Conservation (phyloP, 1,140 invertebrate species). For the Mylabris phalerata region DNA sequence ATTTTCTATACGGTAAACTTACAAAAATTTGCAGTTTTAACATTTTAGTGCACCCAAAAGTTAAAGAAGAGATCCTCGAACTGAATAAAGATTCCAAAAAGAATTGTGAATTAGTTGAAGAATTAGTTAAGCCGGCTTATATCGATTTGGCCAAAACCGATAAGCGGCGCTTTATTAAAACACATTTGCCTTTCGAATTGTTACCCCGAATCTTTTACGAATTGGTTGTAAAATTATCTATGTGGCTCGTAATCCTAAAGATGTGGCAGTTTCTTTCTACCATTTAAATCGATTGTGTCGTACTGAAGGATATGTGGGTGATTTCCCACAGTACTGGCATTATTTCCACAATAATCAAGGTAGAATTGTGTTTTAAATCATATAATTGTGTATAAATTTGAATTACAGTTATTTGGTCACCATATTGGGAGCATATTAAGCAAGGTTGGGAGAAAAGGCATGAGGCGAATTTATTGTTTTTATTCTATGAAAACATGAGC, state of each 20-base stretch:
- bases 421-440: constrained; percentile 67
- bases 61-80: constrained; percentile 50
- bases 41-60: constrained; percentile 51
- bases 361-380: constrained; percentile 39
- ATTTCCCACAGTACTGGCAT: constrained; percentile 69
- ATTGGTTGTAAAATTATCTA: constrained; percentile 63
- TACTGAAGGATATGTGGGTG: constrained; percentile 63
- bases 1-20: constrained; percentile 7
- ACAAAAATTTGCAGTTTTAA: constrained; percentile 46
- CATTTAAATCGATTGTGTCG: constrained; percentile 66
- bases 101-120: constrained; percentile 46
- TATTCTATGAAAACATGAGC: constrained; percentile 74
- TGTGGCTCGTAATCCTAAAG: constrained; percentile 76
- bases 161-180: constrained; percentile 59
- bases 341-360: constrained; percentile 68
- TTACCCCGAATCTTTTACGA: constrained; percentile 59
- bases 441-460: constrained; percentile 62
- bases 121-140: constrained; percentile 48
- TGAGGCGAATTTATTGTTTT: constrained; percentile 63
- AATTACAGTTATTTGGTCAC: constrained; percentile 59
- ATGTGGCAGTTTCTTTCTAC: constrained; percentile 78
- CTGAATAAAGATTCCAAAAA: constrained; percentile 43
- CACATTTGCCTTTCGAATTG: constrained; percentile 62
- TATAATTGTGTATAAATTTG: constrained; percentile 24
- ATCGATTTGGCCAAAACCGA: constrained; percentile 41